Percentiles rank a stretch among this genome's conserved stretches.
Conservation (phyloP, 2,797 vertebrate species). For the Cetoscarus ocellatus region DNA sequence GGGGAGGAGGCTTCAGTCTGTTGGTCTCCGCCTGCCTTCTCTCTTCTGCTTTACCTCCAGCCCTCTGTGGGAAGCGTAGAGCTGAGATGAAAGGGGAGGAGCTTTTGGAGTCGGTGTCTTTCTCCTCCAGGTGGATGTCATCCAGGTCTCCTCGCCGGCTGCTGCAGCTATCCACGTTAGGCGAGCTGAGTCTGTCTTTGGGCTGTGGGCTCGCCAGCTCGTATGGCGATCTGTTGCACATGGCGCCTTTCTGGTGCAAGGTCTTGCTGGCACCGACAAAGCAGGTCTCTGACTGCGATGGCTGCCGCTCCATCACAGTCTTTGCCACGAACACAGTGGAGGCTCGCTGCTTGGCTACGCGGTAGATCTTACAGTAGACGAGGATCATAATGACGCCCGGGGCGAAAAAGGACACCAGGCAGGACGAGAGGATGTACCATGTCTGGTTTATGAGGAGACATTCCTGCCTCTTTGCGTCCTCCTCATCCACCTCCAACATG, state of each 20-base stretch:
- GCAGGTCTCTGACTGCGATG: constrained; percentile 80
- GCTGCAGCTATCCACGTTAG: constrained; percentile 54
- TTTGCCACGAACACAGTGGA: constrained; percentile 82
- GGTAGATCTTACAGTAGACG: constrained; percentile 91
- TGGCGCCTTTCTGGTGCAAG: constrained; percentile 19
- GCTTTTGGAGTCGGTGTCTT: constrained; percentile 50
- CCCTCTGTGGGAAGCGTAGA: constrained; percentile 66
- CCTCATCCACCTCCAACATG: background rate
- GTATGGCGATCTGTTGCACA: constrained; percentile 39
- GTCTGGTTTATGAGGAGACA: constrained; percentile 90
- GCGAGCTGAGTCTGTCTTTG: constrained; percentile 26
- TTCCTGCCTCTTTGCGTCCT: constrained; percentile 44
- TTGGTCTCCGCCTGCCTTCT: constrained; percentile 31
- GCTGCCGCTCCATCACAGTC: constrained; percentile 72
- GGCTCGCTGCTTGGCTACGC: constrained; percentile 83
- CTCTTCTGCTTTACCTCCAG: constrained; percentile 42
- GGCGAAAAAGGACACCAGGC: constrained; percentile 89
- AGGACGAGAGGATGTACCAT: constrained; percentile 92
- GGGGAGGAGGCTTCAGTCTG: constrained; percentile 59
- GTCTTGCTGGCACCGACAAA: constrained; percentile 50
- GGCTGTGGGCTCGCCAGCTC: constrained; percentile 67
- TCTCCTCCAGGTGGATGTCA: constrained; percentile 83
- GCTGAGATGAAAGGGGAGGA: constrained; percentile 60
- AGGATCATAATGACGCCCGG: constrained; percentile 90
- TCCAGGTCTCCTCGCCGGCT: constrained; percentile 79